These are phyloP conservation scores for Nothocercus nigrocapillus DNA, from an alignment of 2,113 vertebrate genomes.

Conservation along the genomic window DNA sequence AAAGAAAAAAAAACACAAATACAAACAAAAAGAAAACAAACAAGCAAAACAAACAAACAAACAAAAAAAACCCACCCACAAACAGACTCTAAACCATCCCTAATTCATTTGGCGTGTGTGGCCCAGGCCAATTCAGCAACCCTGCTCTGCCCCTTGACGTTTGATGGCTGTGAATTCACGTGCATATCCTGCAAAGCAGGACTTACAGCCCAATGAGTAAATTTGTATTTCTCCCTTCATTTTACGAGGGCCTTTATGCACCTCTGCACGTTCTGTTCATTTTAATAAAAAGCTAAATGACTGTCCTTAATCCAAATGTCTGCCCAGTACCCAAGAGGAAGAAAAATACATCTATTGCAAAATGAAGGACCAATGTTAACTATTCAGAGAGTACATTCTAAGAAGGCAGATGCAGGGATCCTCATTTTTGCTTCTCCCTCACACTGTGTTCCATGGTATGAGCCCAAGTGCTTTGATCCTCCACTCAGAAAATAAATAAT, in stretches of 20 bases:
- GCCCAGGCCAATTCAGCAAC: background rate
- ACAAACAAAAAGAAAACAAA: too few species aligned
- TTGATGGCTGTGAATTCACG: accelerated
- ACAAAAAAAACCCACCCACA: too few species aligned
- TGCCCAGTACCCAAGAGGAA: background rate
- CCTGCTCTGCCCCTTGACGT: background rate
- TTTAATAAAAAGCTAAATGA: background rate
- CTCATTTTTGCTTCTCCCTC: background rate
- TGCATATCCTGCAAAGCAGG: background rate
- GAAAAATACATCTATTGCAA: background rate
- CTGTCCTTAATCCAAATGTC: background rate
- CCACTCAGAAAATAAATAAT: background rate
- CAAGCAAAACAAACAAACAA: too few species aligned
- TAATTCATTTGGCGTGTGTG: background rate
- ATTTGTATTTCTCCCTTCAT: background rate
- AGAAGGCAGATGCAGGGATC: background rate
- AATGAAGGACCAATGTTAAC: background rate
- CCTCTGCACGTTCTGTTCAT: background rate
- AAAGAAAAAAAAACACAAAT: too few species aligned
- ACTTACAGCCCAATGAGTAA: background rate
- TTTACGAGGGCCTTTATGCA: background rate
- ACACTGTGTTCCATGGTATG: accelerated
- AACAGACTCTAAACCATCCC: background rate
- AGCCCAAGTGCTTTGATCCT: background rate
- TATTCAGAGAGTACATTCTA: background rate